A percentile compares a stretch with the other conserved stretches of the same genome.
These are phyloP conservation scores for Dermatophagoides farinae DNA, from an alignment of 1,140 invertebrate species.

Conservation along the genomic window DNA sequence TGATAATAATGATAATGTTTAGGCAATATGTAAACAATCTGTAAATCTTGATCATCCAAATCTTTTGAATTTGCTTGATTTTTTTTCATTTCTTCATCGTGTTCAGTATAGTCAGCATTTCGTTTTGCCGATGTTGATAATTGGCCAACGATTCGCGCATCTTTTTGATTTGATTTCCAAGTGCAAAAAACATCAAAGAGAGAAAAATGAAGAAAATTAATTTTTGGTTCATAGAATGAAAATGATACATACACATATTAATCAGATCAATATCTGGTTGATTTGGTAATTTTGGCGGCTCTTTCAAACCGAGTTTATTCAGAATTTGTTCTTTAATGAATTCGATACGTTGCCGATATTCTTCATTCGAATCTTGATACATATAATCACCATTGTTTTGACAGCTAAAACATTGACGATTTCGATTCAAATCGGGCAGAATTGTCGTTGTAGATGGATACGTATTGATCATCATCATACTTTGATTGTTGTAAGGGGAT, in stretches of 20 bases:
- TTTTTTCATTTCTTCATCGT: background rate
- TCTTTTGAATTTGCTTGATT: background rate
- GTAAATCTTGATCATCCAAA: background rate
- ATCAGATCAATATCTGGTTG: constrained; percentile 1
- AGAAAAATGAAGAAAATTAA: background rate
- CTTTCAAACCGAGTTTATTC: constrained; percentile 38
- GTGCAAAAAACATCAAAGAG: background rate
- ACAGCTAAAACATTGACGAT: no score
- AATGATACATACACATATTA: constrained; percentile 5
- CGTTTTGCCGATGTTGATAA: background rate
- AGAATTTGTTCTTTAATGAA: constrained; percentile 43
- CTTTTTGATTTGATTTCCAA: background rate
- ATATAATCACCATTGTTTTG: no score
- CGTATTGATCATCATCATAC: background rate
- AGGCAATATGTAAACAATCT: background rate
- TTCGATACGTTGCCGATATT: constrained; percentile 24
- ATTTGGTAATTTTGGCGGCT: constrained; percentile 43
- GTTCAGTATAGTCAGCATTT: background rate
- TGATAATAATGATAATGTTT: background rate
- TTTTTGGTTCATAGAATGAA: background rate
- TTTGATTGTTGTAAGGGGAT: no score
- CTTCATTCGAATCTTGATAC: background rate
- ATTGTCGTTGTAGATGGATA: no score
- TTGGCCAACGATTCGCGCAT: background rate
- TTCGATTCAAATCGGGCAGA: no score